These are phyloP conservation scores for Alethe castanea DNA, from an alignment of 2,113 vertebrate genomes.

Conservation along the genomic window DNA sequence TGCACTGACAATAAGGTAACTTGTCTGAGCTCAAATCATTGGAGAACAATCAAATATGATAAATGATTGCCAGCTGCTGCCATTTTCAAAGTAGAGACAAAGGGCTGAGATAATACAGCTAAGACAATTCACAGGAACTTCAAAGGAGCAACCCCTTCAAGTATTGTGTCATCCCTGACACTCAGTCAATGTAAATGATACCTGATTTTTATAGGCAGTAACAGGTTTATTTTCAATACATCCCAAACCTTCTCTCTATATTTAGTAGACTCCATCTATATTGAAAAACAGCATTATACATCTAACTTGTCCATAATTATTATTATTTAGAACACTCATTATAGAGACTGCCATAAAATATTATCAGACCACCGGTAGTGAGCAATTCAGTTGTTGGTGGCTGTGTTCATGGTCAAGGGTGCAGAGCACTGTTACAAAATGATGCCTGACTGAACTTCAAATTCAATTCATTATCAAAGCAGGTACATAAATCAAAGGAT, in stretches of 20 bases:
- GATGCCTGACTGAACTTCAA: neutral
- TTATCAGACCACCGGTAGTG: neutral
- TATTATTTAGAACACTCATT: neutral
- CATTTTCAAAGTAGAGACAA: slow-evolving; percentile 57
- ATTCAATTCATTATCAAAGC: neutral
- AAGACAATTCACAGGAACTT: slow-evolving; percentile 39
- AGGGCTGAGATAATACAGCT: slow-evolving; percentile 44
- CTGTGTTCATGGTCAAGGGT: neutral
- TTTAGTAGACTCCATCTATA: neutral
- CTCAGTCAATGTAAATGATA: neutral
- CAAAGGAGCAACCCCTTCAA: neutral
- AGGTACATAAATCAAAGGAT: neutral
- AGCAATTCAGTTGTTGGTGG: neutral
- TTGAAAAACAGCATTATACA: neutral
- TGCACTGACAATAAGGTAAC: slow-evolving; percentile 58
- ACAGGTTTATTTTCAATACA: neutral
- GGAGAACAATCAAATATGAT: slow-evolving; percentile 70
- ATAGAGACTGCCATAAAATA: neutral
- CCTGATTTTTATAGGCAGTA: neutral
- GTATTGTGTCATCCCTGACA: neutral
- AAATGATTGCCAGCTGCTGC: slow-evolving; percentile 62
- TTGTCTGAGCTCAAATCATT: slow-evolving; percentile 62
- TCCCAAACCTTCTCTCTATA: neutral
- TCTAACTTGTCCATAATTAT: neutral
- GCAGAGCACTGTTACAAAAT: neutral